Base-by-base conservation (phyloP, 1,140 invertebrate genomes). In the Lithobius niger region DNA sequence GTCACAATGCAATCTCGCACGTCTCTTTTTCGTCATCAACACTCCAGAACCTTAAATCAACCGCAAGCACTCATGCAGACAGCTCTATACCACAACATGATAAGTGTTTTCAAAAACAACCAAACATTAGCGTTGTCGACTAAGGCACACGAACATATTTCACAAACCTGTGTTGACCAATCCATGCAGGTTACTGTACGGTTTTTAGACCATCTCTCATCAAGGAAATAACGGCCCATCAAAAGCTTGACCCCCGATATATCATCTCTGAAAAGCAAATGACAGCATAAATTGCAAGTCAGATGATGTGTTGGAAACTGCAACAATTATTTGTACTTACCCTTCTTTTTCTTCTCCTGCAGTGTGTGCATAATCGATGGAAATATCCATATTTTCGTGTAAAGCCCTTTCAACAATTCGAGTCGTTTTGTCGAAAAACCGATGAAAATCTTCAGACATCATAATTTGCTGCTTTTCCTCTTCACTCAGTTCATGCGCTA, bases 381-480 rank as follows among this genome's bases (percentile, higher is more conserved):
- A 95, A 63, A 97, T 91, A 70, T 97, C 89, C 13, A 85, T 79
- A 57, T 82, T 79, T 76, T 97, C 93, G 27, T 82, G 83, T 0
- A 99, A 73, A 13, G 91, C 91, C 52, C 95, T 77, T 72, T 98
- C 95, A 61, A 98, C 83, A 48, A 98, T 79, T 59, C 88, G 79
- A 2, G 90, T 83, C 3, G 90, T 79, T 59, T 83, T 78, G 64
- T 88, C 81, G 54, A 98, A 80, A 67, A 98, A 98, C 59, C 81
- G 78, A 72, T 92, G 86, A 71, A 97, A 99, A 58, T 94, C 88
- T 67, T 93, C 86, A 22, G 87, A 90, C 59, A 95, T 73, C 62
- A 96, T 82, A 55, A 97, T 90, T 79, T 92, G 91, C 66, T 94
- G 84, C 67, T 96, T 97, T 68, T 98, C 91, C 68, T 98, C 95